Conservation (phyloP, 1,140 invertebrate genomes). For the Calliopsis andreniformis region DNA sequence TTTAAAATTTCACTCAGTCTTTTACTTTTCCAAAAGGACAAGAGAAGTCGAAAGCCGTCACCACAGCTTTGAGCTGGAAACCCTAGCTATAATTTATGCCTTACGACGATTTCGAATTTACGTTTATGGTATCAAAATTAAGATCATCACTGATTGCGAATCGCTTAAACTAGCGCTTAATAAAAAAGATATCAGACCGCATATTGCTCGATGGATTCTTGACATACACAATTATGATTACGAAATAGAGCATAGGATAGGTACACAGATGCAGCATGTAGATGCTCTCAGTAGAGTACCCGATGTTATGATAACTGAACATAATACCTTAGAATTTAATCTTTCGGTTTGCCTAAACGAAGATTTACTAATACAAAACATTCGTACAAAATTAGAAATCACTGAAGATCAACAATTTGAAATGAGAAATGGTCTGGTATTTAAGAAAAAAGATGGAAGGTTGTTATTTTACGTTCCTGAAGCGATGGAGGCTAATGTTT, state of each 20-base stretch:
- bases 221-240: conserved; percentile 1
- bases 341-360: no score
- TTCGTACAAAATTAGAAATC: background rate
- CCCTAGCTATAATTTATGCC: conserved; percentile 47
- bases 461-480: conserved; percentile 4
- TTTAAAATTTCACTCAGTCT: no score
- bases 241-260: background rate
- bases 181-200: background rate
- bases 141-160: background rate
- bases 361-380: no score
- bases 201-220: background rate
- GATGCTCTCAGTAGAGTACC: no score
- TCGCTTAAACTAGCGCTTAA: background rate
- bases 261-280: no score
- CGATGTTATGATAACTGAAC: no score
- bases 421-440: conserved; percentile 11
- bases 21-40: background rate
- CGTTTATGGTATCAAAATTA: conserved; percentile 33
- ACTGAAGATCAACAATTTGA: background rate
- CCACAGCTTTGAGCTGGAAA: conserved; percentile 46
- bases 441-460: background rate
- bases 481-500: background rate
- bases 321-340: no score
- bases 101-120: conserved; percentile 65
- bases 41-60: background rate